Conservation (phyloP, 2,888 invertebrate genomes). For the Phasia obesa region DNA sequence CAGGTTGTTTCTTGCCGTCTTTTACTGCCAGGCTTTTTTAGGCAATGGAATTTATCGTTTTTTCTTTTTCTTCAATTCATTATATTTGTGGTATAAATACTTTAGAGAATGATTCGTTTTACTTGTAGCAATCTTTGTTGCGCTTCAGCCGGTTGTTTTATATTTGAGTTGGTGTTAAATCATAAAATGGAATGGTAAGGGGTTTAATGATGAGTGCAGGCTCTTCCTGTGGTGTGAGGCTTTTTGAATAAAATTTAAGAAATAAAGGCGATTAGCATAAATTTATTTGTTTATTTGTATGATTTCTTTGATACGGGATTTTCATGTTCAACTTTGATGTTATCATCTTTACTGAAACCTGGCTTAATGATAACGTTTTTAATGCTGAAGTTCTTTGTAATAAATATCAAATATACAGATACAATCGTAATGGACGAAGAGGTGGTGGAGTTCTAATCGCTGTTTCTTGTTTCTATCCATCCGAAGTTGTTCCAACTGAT, state of each 20-base stretch:
- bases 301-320: slow-evolving; percentile 69
- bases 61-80: slow-evolving; percentile 56
- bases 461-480: no score
- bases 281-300: slow-evolving; percentile 70
- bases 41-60: slow-evolving; percentile 46
- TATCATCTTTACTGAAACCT: no score
- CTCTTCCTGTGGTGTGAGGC: background rate
- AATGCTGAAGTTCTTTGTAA: no score
- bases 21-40: background rate
- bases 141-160: slow-evolving; percentile 27
- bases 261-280: slow-evolving; percentile 72
- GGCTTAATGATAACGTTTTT: no score
- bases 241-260: slow-evolving; percentile 52
- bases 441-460: no score
- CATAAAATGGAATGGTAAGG: background rate
- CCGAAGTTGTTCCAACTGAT: no score
- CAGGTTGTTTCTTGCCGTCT: no score
- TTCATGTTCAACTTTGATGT: no score
- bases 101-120: slow-evolving; percentile 52
- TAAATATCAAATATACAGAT: no score
- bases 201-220: slow-evolving; percentile 11
- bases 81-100: slow-evolving; percentile 62
- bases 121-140: no score
- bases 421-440: no score
- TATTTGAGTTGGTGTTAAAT: slow-evolving; percentile 3